Base-by-base conservation (phyloP, 2,113 vertebrate genomes). In the Pardalotus punctatus region DNA sequence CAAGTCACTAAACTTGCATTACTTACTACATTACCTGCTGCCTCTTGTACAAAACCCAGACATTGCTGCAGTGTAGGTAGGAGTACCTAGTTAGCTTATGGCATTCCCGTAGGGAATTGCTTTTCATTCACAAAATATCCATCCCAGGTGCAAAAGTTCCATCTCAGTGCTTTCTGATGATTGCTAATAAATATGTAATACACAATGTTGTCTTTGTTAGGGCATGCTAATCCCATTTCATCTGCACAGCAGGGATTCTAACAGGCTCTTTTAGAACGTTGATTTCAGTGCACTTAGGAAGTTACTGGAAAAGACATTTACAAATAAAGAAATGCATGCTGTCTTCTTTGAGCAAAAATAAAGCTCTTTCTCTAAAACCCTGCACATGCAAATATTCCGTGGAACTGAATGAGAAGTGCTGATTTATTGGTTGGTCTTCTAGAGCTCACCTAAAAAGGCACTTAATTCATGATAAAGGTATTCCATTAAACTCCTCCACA, bases 71-170 rank as follows among this genome's bases (percentile, higher is more conserved):
- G 73, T 76, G 57, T 36, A 65, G 50, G 74, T 51, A 94, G 93
- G 74, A 85, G 33, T 96, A 73, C 91, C 54, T 88, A 65, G 64
- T 81, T 97, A 97, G 96, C 96, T 97, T 97, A 95, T 95, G 70
- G 82, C 19, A 11, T 96, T 93, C 69, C 57, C 58, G 22, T 31
- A 51, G 85, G 77, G 48, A 62, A 40, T 74, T 27, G n/a, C 53
- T 96, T 89, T 76, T 76, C 69, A 77, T 45, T 78, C 2, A 0
- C 48, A 50, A 90, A 90, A 56, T 66, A 60, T 6, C 67, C 25
- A 36, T 72, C 29, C 24, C 28, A 28, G n/a, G 16, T 67, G 71
- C 24, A 51, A 31, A 79, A 88, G 27, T 31, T 70, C 18, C 22
- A 65, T 86, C 27, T 82, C 64, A 36, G 7, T 54, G 40, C 31